Evolutionary conservation across 2,888 invertebrate species (phyloP).

Genomic region (Gnatocerus cornutus): DNA sequence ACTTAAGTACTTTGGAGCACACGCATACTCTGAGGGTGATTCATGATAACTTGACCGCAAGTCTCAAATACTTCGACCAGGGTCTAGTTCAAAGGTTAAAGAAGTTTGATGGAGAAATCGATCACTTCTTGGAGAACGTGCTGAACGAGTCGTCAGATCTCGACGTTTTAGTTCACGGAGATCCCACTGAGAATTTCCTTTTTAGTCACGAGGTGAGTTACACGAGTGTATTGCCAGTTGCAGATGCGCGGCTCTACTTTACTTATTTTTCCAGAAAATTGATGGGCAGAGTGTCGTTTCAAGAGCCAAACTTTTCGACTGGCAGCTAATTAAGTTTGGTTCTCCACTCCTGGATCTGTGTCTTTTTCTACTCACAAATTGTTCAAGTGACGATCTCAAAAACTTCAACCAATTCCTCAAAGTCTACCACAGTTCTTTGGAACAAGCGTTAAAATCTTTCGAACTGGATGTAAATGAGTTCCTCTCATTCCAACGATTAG

Average conservation of each 20-base stretch:
- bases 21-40: conserved; percentile 13
- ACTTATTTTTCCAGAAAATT: conserved; percentile 15
- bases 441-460: background rate
- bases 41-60: background rate
- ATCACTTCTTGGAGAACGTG: conserved; percentile 4
- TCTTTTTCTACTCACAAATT: conserved; percentile 21
- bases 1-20: conserved; percentile 24
- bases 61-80: conserved; percentile 6
- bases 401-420: conserved; percentile 3
- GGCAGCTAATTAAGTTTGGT: conserved; percentile 26
- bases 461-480: conserved; percentile 2
- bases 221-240: too few relatives aligned
- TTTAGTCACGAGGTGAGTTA: conserved; percentile 25
- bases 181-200: conserved; percentile 12
- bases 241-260: too few relatives aligned
- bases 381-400: conserved; percentile 12
- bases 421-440: conserved; percentile 5
- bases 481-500: conserved; percentile 4
- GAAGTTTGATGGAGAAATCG: conserved; percentile 8
- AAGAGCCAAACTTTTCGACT: conserved; percentile 23
- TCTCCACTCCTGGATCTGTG: conserved; percentile 24
- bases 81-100: background rate
- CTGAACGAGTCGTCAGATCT: conserved; percentile 2
- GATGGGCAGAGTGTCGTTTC: background rate
- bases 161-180: conserved; percentile 21